Conservation (phyloP, 1,140 invertebrate genomes). For the Drosophila santomea region DNA sequence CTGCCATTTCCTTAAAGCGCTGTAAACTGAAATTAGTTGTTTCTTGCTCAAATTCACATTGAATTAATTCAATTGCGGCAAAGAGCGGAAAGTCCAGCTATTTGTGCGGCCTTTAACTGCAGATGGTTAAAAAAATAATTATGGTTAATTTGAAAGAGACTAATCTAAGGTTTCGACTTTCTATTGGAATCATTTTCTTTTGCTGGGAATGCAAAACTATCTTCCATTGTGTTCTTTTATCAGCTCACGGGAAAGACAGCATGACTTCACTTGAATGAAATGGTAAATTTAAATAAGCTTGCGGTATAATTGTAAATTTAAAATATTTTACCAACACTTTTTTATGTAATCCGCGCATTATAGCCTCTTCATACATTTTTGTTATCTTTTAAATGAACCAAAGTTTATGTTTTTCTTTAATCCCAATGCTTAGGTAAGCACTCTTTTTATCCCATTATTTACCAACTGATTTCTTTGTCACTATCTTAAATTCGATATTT, state of each 20-base stretch:
- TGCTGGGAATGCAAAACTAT: conserved; percentile 16
- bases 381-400: neutral
- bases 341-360: neutral
- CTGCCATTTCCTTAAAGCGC: conserved; percentile 43
- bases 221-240: conserved; percentile 21
- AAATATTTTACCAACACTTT: neutral
- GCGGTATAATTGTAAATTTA: neutral
- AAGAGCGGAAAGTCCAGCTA: conserved; percentile 24
- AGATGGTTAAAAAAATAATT: conserved; percentile 42
- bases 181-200: conserved; percentile 13
- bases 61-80: conserved; percentile 48
- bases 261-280: conserved; percentile 2
- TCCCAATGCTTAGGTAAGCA: conserved; percentile 11
- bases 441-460: conserved; percentile 2
- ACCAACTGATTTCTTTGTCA: conserved; percentile 6
- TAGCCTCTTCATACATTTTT: neutral
- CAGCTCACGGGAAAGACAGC: conserved; percentile 3
- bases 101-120: conserved; percentile 21
- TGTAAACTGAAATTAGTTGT: conserved; percentile 39
- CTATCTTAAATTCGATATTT: conserved; percentile 29
- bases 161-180: conserved; percentile 32
- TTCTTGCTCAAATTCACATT: conserved; percentile 43
- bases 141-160: conserved; percentile 27
- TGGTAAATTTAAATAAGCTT: neutral
- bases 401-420: neutral